Conservation (phyloP, 1,140 invertebrate species). For the Solenopsis invicta region DNA sequence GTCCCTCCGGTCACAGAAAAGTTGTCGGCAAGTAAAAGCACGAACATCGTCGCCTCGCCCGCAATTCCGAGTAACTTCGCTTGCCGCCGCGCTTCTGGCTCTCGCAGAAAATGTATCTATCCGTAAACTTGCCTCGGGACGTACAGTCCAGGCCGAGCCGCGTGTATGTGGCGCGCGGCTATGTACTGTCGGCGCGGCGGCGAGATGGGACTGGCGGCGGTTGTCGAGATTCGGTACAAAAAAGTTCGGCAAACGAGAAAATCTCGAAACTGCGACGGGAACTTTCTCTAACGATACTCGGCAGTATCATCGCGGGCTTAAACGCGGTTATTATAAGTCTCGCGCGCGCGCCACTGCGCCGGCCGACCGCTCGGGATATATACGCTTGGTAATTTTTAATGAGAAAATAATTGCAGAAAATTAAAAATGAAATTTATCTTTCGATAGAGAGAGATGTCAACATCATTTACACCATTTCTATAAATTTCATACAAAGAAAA, state of each 20-base stretch:
- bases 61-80: conserved; percentile 82
- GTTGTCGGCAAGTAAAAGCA: conserved; percentile 75
- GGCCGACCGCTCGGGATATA: neutral
- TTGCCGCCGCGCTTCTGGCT: conserved; percentile 70
- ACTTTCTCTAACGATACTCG: conserved; percentile 65
- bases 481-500: neutral
- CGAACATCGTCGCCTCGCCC: conserved; percentile 72
- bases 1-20: conserved; percentile 76
- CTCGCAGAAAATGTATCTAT: conserved; percentile 83
- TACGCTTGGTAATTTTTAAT: neutral
- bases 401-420: neutral
- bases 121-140: conserved; percentile 78
- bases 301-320: conserved; percentile 49
- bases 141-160: conserved; percentile 27
- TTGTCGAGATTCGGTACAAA: conserved; percentile 76
- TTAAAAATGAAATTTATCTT: neutral
- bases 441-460: neutral
- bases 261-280: conserved; percentile 66
- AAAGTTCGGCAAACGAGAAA: conserved; percentile 75
- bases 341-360: neutral
- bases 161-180: conserved; percentile 60
- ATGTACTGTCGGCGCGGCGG: conserved; percentile 71
- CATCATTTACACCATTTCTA: neutral
- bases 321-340: conserved; percentile 64
- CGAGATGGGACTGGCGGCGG: conserved; percentile 67